Evolutionary conservation across 2,113 vertebrate genomes (phyloP).

Genomic region (Phycodurus eques): DNA sequence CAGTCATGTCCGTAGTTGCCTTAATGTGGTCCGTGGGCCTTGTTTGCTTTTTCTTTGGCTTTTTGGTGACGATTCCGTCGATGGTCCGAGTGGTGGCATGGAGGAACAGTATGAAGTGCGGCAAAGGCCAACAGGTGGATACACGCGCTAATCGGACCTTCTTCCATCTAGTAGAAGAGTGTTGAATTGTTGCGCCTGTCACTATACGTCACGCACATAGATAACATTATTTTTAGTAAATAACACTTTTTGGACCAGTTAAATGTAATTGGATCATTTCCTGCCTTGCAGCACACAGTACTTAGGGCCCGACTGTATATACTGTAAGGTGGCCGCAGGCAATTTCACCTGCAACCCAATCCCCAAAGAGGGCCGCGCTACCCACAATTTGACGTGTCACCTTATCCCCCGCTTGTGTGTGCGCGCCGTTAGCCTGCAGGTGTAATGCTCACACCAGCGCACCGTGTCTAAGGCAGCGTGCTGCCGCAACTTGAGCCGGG

Average conservation of each 20-base stretch:
- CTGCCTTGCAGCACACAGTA: background rate
- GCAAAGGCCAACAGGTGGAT: too few species aligned
- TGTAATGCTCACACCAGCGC: slow-evolving; percentile 73
- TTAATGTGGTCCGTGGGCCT: too few species aligned
- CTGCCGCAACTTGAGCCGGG: slow-evolving; percentile 62
- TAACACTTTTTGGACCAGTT: background rate
- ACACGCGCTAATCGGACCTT: too few species aligned
- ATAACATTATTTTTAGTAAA: background rate
- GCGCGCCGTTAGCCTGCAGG: slow-evolving; percentile 67
- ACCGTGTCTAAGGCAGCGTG: slow-evolving; percentile 60
- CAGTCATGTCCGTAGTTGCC: too few species aligned
- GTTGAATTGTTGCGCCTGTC: background rate
- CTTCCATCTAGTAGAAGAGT: too few species aligned
- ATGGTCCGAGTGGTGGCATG: too few species aligned
- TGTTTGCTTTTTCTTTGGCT: too few species aligned
- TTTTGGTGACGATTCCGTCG: too few species aligned
- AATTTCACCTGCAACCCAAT: slow-evolving; percentile 68
- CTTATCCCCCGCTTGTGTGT: slow-evolving; percentile 63
- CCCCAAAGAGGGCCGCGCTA: slow-evolving; percentile 36
- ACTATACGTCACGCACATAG: background rate
- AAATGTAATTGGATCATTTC: background rate
- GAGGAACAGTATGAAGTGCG: too few species aligned
- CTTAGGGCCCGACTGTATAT: background rate
- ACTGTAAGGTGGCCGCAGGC: slow-evolving; percentile 39
- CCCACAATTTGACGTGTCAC: slow-evolving; percentile 65